phyloP scores from a whole-genome alignment of 2,888 invertebrate species.

The Drosophila ustulata region DNA sequence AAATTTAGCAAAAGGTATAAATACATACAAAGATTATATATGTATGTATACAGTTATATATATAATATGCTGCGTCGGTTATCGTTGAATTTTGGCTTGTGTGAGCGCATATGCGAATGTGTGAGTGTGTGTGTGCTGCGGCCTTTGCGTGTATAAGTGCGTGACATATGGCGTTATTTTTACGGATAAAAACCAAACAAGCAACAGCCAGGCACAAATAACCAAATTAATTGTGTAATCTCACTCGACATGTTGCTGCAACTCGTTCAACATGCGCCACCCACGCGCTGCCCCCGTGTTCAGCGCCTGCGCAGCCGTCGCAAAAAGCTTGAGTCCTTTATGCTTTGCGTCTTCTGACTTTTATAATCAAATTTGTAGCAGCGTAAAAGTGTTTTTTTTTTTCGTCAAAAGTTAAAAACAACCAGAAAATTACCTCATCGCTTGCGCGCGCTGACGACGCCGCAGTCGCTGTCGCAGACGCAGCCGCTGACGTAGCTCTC shows the following conservation, averaged over 20 bases:
- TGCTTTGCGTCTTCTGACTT: conserved; percentile 1
- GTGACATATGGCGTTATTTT: conserved; percentile 75
- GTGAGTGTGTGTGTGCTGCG: conserved; percentile 22
- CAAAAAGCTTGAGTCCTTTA: conserved; percentile 18
- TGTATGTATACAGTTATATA: conserved; percentile 8
- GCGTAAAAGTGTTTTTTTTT: conserved; percentile 19
- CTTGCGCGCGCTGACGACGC: conserved; percentile 51
- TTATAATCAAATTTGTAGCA: conserved; percentile 15
- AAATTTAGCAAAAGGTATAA: conserved; percentile 64
- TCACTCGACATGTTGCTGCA: conserved; percentile 8
- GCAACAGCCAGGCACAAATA: conserved; percentile 35
- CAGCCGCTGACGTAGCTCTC: conserved; percentile 60
- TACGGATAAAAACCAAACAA: conserved; percentile 41
- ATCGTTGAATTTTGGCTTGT: conserved; percentile 35
- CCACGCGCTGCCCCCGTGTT: conserved; percentile 30
- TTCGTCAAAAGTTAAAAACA: conserved; percentile 61
- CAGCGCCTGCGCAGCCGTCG: conserved; percentile 67
- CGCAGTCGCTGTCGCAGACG: conserved; percentile 39
- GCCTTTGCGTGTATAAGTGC: conserved; percentile 59
- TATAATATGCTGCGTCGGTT: conserved; percentile 22
- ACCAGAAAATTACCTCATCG: conserved; percentile 75
- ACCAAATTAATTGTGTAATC: conserved; percentile 70
- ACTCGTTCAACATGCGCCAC: conserved; percentile 13
- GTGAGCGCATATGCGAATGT: conserved; percentile 15
- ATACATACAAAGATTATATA: conserved; percentile 24